Conservation (phyloP, 2,797 vertebrate species). For the Gallinago stenura region DNA sequence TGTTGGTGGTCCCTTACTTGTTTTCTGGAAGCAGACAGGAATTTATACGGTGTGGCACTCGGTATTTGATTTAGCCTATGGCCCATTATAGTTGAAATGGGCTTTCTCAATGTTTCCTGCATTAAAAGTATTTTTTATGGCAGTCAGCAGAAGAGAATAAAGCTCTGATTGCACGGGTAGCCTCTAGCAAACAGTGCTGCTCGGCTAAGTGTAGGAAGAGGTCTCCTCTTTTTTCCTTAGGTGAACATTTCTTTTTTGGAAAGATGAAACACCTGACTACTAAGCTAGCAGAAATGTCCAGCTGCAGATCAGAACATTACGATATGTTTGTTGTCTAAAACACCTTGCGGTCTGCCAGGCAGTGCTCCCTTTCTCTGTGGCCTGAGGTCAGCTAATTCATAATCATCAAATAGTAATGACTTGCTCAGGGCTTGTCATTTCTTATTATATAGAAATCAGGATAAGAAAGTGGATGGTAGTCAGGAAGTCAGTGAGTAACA, state of each 20-base stretch:
- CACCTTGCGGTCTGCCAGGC: background rate
- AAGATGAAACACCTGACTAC: slow-evolving; percentile 20
- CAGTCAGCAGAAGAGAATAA: slow-evolving; percentile 3
- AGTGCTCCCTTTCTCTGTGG: background rate
- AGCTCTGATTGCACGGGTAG: background rate
- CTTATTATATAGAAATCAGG: background rate
- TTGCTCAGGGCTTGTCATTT: slow-evolving; percentile 7
- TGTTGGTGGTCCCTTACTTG: background rate
- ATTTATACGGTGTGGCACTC: background rate
- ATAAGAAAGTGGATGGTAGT: background rate
- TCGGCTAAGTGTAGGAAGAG: slow-evolving; percentile 3
- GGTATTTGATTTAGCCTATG: background rate
- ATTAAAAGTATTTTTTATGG: slow-evolving; percentile 4
- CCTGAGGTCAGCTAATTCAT: slow-evolving; percentile 18
- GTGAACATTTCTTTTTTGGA: slow-evolving; percentile 24
- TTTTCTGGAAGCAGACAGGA: background rate
- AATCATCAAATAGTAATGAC: background rate
- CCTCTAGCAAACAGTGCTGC: background rate
- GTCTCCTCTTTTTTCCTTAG: slow-evolving; percentile 3
- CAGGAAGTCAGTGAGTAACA: background rate
- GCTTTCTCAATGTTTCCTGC: slow-evolving; percentile 15
- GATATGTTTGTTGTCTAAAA: background rate
- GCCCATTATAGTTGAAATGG: slow-evolving; percentile 9
- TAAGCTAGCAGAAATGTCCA: slow-evolving; percentile 39
- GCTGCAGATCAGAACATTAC: background rate